phyloP scores from a whole-genome alignment of 1,140 invertebrate genomes.

The Trichonephila clavipes region DNA sequence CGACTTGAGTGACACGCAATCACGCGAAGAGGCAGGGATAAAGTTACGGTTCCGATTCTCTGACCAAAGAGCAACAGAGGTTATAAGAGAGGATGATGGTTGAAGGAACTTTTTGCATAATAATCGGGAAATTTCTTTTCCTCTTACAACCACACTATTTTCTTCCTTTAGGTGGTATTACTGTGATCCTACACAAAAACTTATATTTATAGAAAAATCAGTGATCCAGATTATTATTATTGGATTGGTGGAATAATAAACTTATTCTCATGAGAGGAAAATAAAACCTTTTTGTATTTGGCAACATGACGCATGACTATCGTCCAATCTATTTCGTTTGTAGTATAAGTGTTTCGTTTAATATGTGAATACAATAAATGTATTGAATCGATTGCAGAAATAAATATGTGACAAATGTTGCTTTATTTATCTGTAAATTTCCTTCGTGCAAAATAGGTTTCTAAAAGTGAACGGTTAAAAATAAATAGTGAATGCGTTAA shows the following conservation, averaged over 20 bases:
- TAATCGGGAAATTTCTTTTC: slow-evolving; percentile 42
- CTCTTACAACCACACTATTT: not conserved
- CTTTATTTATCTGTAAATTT: too few species aligned
- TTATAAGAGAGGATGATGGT: slow-evolving; percentile 15
- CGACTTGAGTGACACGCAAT: slow-evolving; percentile 23
- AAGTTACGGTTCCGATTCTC: slow-evolving; percentile 41
- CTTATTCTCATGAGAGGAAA: slow-evolving; percentile 36
- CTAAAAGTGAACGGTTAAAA: too few species aligned
- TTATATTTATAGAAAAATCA: slow-evolving; percentile 69
- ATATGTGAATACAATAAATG: not conserved
- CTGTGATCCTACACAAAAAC: slow-evolving; percentile 40
- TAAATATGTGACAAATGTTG: too few species aligned
- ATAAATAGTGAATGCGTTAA: too few species aligned
- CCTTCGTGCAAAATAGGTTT: too few species aligned
- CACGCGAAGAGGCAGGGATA: not conserved
- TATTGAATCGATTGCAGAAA: too few species aligned
- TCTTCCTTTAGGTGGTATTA: slow-evolving; percentile 25
- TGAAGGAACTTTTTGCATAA: slow-evolving; percentile 56
- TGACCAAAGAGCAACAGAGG: slow-evolving; percentile 21
- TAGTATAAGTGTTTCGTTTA: not conserved
- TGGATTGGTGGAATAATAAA: slow-evolving; percentile 39
- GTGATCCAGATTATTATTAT: slow-evolving; percentile 60
- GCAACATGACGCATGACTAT: not conserved
- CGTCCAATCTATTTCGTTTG: not conserved
- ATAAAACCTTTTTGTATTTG: not conserved